Base-by-base conservation (phyloP, 2,113 vertebrate species). In the Mormoops blainvillei region DNA sequence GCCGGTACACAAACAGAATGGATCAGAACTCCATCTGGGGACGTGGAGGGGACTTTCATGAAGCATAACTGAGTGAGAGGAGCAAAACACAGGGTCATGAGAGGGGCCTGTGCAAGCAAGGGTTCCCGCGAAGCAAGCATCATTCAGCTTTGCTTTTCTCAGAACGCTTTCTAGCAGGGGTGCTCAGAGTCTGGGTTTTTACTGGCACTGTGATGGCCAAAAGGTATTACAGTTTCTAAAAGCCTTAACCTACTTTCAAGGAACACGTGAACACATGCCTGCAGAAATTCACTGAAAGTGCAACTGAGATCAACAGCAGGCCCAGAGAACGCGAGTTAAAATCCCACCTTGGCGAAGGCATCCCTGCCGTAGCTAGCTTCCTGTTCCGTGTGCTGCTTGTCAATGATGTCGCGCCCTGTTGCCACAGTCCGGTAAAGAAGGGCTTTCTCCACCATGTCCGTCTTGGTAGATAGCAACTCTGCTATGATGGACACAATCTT, bases 321-420 rank as follows among this genome's bases (percentile, higher is more conserved):
- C 58, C 5, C 7, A 38, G 0, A 11, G 33, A 3, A 31, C 0
- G 2, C 4, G 1, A 7, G 6, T 4, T 14, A 14, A 10, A 63
- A 41, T 0, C 97, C 93, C 96, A 99, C 99, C 99, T 99, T 99
- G 26, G 99, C 99, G 0, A 99, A 99, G 41, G 99, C 99, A 0
- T 99, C 99, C 18, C 99, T 98, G 24, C 99, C 99, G 0, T 99
- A 99, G 98, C 98, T 98, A 94, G 99, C 99, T 97, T 99, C 99
- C 50, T 99, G 98, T 1, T 98, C 98, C 0, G 99, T 99, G 94
- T 99, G 99, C 91, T 99, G 99, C 22, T 99, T 99, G 97, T 99
- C 99, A 0, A 99, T 99, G 98, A 99, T 95, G 26, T 99, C 99
- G 0, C 99, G 98, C 0, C 99, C 99, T 0, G 99, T 99, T 10